Percentiles rank a stretch among this genome's conserved stretches.
Evolutionary conservation across 2,888 invertebrate genomes (phyloP).

Genomic region (Sinentomon sp.): DNA sequence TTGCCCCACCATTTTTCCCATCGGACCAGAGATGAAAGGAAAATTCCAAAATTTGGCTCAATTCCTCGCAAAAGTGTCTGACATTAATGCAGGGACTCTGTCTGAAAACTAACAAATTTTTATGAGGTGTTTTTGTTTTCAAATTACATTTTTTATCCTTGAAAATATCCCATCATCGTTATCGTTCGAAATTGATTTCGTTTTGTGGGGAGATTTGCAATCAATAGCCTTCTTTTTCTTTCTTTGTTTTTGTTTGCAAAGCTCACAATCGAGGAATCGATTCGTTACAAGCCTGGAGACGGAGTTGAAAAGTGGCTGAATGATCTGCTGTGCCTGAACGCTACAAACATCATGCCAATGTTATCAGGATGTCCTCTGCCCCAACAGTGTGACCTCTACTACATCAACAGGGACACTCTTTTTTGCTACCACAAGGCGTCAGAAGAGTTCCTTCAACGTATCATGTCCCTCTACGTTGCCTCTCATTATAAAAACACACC

Average conservation of each 20-base stretch:
- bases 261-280: constrained; percentile 72
- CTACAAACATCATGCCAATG: constrained; percentile 34
- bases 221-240: neutral
- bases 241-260: constrained; percentile 18
- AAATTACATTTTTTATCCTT: too few relatives aligned
- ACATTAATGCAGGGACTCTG: too few relatives aligned
- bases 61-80: too few relatives aligned
- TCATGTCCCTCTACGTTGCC: constrained; percentile 81
- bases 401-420: constrained; percentile 67
- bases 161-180: too few relatives aligned
- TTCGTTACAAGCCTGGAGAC: constrained; percentile 68
- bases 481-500: constrained; percentile 99
- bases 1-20: too few relatives aligned
- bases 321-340: constrained; percentile 66
- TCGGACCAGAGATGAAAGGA: too few relatives aligned
- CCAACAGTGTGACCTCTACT: constrained; percentile 58
- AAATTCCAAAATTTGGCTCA: too few relatives aligned
- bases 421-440: constrained; percentile 90
- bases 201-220: too few relatives aligned
- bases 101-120: too few relatives aligned
- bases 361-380: constrained; percentile 67
- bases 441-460: constrained; percentile 63
- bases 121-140: too few relatives aligned
- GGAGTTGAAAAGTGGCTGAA: constrained; percentile 75
- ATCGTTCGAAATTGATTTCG: too few relatives aligned